phyloP scores from a whole-genome alignment of 23 tunicate genomes.

The Ciona savignyi region DNA sequence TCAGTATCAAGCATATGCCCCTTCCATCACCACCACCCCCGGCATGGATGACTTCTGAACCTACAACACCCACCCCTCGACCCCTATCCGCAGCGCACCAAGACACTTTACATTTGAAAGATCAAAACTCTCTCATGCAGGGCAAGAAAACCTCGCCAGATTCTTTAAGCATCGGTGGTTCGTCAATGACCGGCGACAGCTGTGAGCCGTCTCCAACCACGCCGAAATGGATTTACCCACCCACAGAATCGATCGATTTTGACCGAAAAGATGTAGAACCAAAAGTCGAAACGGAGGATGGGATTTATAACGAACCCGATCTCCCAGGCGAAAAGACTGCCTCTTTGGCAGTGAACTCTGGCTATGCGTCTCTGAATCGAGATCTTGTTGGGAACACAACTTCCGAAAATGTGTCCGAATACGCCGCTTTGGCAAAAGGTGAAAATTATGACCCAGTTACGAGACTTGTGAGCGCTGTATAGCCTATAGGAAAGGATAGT shows the following conservation, averaged over 20 bases:
- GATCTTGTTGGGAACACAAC: background rate
- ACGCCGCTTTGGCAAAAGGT: background rate
- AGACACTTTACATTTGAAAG: background rate
- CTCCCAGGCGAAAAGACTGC: background rate
- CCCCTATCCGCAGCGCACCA: background rate
- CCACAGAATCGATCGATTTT: background rate
- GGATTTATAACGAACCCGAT: background rate
- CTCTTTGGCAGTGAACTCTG: background rate
- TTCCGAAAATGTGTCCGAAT: background rate
- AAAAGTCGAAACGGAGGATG: background rate
- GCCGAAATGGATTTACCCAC: background rate
- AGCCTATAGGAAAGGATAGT: too few relatives aligned
- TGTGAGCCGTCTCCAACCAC: background rate
- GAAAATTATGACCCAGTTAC: too few relatives aligned
- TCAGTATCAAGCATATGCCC: conserved; percentile 3
- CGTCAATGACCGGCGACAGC: background rate
- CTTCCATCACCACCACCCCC: conserved; percentile 36
- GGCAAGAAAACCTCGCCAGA: background rate
- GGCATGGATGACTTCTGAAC: background rate
- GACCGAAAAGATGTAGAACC: background rate
- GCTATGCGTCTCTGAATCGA: background rate
- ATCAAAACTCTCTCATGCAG: background rate
- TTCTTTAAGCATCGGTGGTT: background rate
- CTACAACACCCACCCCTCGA: conserved; percentile 9
- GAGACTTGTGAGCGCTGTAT: too few relatives aligned